Evolutionary conservation across 2,888 invertebrate genomes (phyloP), one percentile per base, ranked within the genome.

Genomic region (Taphrorychus bicolor): DNA sequence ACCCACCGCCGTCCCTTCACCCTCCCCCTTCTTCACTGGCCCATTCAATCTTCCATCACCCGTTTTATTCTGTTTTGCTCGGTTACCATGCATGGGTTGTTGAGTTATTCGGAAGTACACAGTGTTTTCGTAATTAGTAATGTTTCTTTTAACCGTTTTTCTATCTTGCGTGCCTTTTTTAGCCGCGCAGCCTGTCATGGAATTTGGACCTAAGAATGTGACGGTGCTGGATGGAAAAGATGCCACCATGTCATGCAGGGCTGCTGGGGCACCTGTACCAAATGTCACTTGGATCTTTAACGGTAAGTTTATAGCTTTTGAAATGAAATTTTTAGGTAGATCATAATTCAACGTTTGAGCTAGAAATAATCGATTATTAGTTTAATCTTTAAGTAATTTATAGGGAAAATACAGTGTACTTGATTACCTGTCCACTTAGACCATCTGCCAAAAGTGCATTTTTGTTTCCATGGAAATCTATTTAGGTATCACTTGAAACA

Each of bases 181-280:
- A 76, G 97, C 95, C 73, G 91, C 95, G 72, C 89, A 91, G 74
- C 97, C 97, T 22, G 87, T 94, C 73, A 91, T 97, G 89, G 91
- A 93, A 81, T 86, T 85, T 65, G 88, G 90, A 70, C 97, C 97
- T 11, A 87, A 89, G 79, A 96, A 97, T 85, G 84, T 91, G 71
- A 97, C 97, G 9, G 92, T 95, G 70, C 85, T 97, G 74, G 96
- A 97, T 82, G 97, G 96, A 59, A 94, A 94, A 83, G 96, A 97
- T 83, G 95, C 94, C 60, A 92, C 93, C 60, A 87, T 97, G 75
- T 86, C 87, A 66, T 98, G 98, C 82, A 87, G 93, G 74, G 96
- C 95, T 22, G 88, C 91, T 60, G 97, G 97, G 56, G 95, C 97
- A 16, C 97, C 97, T 18, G 87, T 89, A 73, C 97, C 98, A 7